Evolutionary conservation across 2,797 vertebrate genomes (phyloP).

Genomic region (Myiotriccus ornatus): DNA sequence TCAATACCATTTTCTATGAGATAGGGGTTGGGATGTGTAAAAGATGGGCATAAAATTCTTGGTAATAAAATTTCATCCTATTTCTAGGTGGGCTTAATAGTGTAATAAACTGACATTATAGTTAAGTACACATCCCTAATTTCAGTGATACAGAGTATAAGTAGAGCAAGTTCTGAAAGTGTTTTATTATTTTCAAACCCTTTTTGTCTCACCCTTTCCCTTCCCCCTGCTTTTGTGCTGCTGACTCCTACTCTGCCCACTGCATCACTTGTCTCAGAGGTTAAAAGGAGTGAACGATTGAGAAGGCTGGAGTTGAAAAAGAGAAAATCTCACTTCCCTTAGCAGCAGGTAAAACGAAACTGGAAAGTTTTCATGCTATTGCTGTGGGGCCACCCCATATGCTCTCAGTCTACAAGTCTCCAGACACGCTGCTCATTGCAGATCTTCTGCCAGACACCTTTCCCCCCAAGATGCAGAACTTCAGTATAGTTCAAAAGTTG

Average conservation of each 20-base stretch:
- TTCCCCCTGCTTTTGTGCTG: neutral
- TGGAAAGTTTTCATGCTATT: neutral
- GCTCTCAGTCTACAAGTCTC: neutral
- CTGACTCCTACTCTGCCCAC: neutral
- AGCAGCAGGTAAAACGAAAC: neutral
- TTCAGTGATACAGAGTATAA: neutral
- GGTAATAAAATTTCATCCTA: neutral
- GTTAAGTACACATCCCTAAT: neutral
- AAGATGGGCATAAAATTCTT: neutral
- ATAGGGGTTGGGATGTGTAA: neutral
- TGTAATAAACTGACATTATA: neutral
- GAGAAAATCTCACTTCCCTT: neutral
- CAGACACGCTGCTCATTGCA: neutral
- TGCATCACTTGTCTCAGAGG: neutral
- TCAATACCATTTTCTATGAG: neutral
- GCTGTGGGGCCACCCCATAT: neutral
- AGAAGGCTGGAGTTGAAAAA: neutral
- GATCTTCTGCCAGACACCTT: neutral
- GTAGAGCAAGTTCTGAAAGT: neutral
- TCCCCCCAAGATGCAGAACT: neutral
- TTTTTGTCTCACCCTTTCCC: neutral
- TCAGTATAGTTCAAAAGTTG: neutral
- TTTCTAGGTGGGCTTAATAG: neutral
- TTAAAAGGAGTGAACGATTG: neutral
- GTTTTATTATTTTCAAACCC: neutral